Evolutionary conservation across 2,797 vertebrate species (phyloP).

Genomic region (Ambastaia sidthimunki): DNA sequence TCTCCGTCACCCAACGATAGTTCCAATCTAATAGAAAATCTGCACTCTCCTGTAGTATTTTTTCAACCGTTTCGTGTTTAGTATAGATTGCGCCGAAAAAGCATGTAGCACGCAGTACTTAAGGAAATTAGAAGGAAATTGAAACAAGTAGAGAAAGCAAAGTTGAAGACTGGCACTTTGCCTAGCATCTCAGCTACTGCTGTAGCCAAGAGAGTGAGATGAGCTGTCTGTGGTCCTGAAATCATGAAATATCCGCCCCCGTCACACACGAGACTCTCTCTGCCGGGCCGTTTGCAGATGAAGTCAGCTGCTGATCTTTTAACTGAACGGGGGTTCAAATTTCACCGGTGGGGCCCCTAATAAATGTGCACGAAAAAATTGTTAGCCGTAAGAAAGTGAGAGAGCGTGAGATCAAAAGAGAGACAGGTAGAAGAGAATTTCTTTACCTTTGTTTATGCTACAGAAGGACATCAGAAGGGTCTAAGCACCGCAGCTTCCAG

Average conservation of each 20-base stretch:
- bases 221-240: constrained; percentile 58
- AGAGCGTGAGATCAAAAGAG: constrained; percentile 12
- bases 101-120: constrained; percentile 11
- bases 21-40: constrained; percentile 28
- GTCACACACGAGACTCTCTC: constrained; percentile 31
- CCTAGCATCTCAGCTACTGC: neutral
- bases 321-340: constrained; percentile 20
- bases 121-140: constrained; percentile 38
- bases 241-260: constrained; percentile 45
- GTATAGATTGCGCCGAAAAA: constrained; percentile 1
- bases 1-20: neutral
- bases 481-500: constrained; percentile 21
- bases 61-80: constrained; percentile 1
- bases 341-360: constrained; percentile 7
- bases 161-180: constrained; percentile 29
- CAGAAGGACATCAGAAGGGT: constrained; percentile 21
- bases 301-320: constrained; percentile 49
- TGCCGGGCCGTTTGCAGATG: constrained; percentile 51
- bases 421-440: constrained; percentile 13
- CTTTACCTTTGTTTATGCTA: constrained; percentile 29
- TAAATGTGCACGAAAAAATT: neutral
- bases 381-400: neutral
- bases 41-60: constrained; percentile 15
- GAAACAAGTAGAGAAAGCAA: constrained; percentile 29
- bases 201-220: constrained; percentile 12